Evolutionary conservation across 2,797 vertebrate genomes (phyloP), one percentile per base, ranked within the genome.

Genomic region (Poeciliopsis paucimaculata): DNA sequence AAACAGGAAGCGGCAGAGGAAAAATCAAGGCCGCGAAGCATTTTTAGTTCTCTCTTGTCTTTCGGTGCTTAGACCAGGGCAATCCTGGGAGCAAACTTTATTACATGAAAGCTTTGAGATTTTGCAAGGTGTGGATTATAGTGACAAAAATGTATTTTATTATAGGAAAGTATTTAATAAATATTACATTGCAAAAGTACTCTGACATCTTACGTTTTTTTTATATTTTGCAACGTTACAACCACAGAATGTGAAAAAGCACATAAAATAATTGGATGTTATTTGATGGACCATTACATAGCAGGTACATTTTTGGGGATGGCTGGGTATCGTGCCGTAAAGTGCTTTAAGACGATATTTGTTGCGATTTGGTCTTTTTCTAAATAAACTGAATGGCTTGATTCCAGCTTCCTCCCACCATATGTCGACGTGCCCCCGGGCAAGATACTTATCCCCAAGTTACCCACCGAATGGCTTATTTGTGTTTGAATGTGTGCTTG

Each of bases 11-110:
- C 84, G 79, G 90, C 76, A 72, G 79, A 80, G 80, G 68, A 12
- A 55, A 71, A 76, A 86, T 89, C 75, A 81, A 77, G 85, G 92
- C 90, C 92, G 86, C 89, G 77, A 88, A 78, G 82, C 86, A 91
- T 83, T 83, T 80, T 86, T 74, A 77, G 75, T 83, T 89, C 51
- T 28, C 43, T 76, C 70, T 82, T 36, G 77, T 70, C 16, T 77
- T 73, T 88, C 1, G 18, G 7, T 77, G 75, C 75, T 78, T 87
- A 82, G 76, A 80, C 84, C 73, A 85, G 64, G 73, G 43, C 75
- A 76, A 77, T 26, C 47, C 15, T 60, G 77, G 81, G 79, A 76
- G 41, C 75, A 23, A 82, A 43, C 81, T 76, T 51, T 55, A 55
- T 36, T 31, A 77, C 76, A 82, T 76, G 47, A 86, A 81, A 31